Conservation (phyloP, 2,113 vertebrate species). For the Xiphorhynchus elegans region DNA sequence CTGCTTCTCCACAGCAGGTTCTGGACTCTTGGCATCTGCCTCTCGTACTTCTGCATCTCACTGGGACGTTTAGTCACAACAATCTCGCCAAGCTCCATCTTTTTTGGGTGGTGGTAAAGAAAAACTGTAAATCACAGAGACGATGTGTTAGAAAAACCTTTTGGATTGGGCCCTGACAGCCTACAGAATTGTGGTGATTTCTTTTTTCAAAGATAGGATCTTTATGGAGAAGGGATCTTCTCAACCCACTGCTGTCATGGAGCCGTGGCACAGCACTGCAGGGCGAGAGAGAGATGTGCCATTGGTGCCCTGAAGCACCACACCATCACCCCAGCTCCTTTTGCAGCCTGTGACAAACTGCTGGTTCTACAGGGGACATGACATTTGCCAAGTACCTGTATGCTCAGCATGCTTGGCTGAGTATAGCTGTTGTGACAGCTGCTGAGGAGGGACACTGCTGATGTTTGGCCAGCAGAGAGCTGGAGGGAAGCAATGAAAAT, state of each 20-base stretch:
- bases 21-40: not conserved
- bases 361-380: not conserved
- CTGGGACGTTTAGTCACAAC: not conserved
- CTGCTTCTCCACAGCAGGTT: not conserved
- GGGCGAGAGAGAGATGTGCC: fast-evolving
- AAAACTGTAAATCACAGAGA: not conserved
- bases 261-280: not conserved
- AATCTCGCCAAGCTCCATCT: constrained; percentile 68
- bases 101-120: not conserved
- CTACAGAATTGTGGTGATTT: not conserved
- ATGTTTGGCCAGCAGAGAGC: not conserved
- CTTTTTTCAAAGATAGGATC: not conserved
- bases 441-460: not conserved
- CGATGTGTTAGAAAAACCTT: not conserved
- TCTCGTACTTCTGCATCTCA: not conserved
- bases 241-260: not conserved
- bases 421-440: not conserved
- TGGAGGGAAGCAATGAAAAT: not conserved
- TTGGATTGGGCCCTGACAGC: not conserved
- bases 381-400: not conserved
- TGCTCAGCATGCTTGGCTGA: not conserved
- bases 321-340: not conserved
- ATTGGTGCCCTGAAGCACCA: not conserved
- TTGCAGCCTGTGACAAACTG: not conserved
- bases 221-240: not conserved